Percentiles rank a stretch among this genome's conserved stretches.
Evolutionary conservation across 2,113 vertebrate species (phyloP).

Genomic region (Craseonycteris thonglongyai): DNA sequence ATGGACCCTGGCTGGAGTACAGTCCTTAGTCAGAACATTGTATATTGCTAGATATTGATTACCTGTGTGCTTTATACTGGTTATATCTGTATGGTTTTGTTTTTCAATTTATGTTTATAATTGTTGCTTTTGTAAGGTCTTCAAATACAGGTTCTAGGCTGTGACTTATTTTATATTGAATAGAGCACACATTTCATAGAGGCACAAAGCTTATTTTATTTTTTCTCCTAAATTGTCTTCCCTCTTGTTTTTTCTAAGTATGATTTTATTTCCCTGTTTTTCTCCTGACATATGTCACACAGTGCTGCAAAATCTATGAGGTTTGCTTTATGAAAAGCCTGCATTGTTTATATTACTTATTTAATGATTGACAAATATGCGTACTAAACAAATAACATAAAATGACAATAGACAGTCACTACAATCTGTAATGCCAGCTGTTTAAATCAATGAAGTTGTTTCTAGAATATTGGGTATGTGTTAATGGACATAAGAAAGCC

Average conservation of each 20-base stretch:
- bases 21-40: not conserved
- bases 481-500: not conserved
- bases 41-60: not conserved
- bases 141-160: not conserved
- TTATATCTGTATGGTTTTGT: not conserved
- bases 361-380: not conserved
- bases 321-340: not conserved
- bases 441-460: not conserved
- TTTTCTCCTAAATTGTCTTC: not conserved
- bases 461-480: not conserved
- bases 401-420: not conserved
- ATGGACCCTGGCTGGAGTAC: not conserved
- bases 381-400: not conserved
- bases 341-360: not conserved
- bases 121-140: not conserved
- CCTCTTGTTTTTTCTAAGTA: not conserved
- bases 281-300: not conserved
- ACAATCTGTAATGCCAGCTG: not conserved
- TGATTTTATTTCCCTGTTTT: not conserved
- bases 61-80: not conserved
- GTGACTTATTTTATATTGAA: not conserved
- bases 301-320: not conserved
- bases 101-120: not conserved
- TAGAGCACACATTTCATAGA: not conserved
- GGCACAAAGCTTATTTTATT: not conserved